Conservation (phyloP, 1,140 invertebrate species). For the Hylaeus volcanicus region DNA sequence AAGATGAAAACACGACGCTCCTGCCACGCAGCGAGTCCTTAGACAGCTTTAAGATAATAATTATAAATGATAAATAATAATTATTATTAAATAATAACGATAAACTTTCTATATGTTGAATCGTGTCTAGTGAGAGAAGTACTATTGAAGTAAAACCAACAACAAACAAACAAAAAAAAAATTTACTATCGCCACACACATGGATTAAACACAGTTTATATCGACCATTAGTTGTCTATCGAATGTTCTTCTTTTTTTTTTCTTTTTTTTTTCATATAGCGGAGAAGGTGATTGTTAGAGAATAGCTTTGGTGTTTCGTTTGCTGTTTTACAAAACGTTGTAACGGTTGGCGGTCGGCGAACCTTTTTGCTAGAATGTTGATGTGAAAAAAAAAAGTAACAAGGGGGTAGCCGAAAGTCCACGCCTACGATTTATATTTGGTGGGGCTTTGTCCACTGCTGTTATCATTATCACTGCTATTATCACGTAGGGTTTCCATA, state of each 20-base stretch:
- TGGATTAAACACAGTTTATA: constrained; percentile 67
- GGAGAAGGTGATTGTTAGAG: constrained; percentile 74
- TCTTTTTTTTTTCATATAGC: constrained; percentile 55
- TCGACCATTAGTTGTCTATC: constrained; percentile 70
- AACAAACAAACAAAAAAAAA: constrained; percentile 62
- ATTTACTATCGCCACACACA: constrained; percentile 71
- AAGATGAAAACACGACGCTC: constrained; percentile 69
- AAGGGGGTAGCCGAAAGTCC: constrained; percentile 59
- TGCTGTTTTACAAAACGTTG: constrained; percentile 76
- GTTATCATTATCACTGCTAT: constrained; percentile 73
- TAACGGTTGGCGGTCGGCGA: constrained; percentile 63
- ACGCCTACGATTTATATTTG: constrained; percentile 70
- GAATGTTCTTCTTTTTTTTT: constrained; percentile 59
- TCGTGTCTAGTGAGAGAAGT: constrained; percentile 79
- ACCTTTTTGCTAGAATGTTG: constrained; percentile 58
- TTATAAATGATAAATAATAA: constrained; percentile 76
- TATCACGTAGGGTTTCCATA: constrained; percentile 61
- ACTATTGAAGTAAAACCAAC: constrained; percentile 75
- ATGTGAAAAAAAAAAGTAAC: constrained; percentile 41
- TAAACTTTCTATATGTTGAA: constrained; percentile 80
- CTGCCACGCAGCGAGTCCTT: constrained; percentile 78
- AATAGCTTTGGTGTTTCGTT: constrained; percentile 78
- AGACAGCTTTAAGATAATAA: constrained; percentile 80
- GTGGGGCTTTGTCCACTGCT: constrained; percentile 70
- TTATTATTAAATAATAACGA: constrained; percentile 78